These are phyloP conservation scores for Bucco capensis DNA, from an alignment of 2,113 vertebrate genomes.

Conservation along the genomic window DNA sequence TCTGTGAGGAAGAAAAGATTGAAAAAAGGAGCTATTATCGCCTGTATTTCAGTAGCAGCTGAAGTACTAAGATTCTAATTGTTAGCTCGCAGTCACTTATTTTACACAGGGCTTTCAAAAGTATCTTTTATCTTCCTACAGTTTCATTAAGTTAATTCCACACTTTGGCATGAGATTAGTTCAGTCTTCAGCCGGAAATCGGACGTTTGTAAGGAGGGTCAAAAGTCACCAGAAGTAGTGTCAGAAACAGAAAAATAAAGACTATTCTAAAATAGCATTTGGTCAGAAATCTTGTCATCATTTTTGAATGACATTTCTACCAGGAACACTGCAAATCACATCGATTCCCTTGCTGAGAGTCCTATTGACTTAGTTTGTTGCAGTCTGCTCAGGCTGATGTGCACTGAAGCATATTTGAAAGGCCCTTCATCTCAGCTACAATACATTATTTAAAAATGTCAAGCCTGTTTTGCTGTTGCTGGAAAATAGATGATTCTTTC, in stretches of 20 bases:
- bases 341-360: conserved; percentile 52
- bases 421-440: conserved; percentile 57
- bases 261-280: conserved; percentile 33
- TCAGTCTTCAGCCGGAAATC: conserved; percentile 22
- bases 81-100: conserved; percentile 19
- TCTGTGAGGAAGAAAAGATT: conserved; percentile 9
- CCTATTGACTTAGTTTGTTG: conserved; percentile 57
- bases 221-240: neutral
- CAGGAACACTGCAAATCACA: conserved; percentile 38
- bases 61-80: conserved; percentile 39
- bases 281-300: conserved; percentile 59
- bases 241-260: conserved; percentile 39
- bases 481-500: conserved; percentile 60
- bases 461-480: conserved; percentile 52
- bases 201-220: neutral
- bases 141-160: conserved; percentile 1
- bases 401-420: conserved; percentile 59
- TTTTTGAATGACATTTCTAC: conserved; percentile 70
- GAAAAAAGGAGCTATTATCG: neutral
- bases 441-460: conserved; percentile 81
- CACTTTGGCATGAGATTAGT: neutral
- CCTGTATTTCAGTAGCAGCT: neutral
- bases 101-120: conserved; percentile 11
- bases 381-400: conserved; percentile 18
- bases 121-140: neutral